Base-by-base conservation (phyloP, 2,888 invertebrate species). In the Mimumesa dahlbomi region DNA sequence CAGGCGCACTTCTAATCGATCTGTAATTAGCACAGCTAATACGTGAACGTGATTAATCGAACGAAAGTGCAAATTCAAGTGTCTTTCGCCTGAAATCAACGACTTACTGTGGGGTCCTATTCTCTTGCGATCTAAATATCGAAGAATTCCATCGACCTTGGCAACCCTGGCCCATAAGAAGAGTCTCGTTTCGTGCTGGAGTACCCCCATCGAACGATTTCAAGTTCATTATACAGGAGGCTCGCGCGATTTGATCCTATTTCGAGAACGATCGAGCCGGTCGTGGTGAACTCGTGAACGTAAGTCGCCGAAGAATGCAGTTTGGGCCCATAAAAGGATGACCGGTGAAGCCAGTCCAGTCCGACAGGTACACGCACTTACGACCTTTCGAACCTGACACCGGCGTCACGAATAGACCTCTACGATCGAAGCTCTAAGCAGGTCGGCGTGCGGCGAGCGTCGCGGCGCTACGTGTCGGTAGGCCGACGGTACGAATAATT, bases 291-390 rank as follows among this genome's bases (percentile, higher is more conserved):
- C 38, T 6, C 49, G 62, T n/a, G n/a, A n/a, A 52, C 43, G 59
- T 62, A 64, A 73, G 70, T 36, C 70, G 58, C n/a, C 70, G 57
- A 70, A 76, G 76, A 76, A 76, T 76, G 76, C 76, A 70, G 66
- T 52, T 70, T 50, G 54, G 21, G 34, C 29, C 70, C 76, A 52
- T 73, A 70, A 76, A 76, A 76, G 70, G 73, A 64, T 18, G 42
- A 63, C 34, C 31, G 38, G 38, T 49, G 57, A 63, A 63, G 54
- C 63, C 50, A 58, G 65, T 46, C 61, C 57, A 50, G 70, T 52
- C 70, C 31, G 61, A 43, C 76, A 76, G 76, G 61, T 76, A 76
- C 63, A 61, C 45, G 59, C 49, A 59, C 73, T 62, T 49, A 56
- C 66, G 66, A 76, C 76, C 70, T 67, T 63, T 73, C 63, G 43